A percentile compares a stretch with the other conserved stretches of the same genome.
These are phyloP conservation scores for Oriolus oriolus DNA, from an alignment of 2,113 vertebrate genomes.

Conservation along the genomic window DNA sequence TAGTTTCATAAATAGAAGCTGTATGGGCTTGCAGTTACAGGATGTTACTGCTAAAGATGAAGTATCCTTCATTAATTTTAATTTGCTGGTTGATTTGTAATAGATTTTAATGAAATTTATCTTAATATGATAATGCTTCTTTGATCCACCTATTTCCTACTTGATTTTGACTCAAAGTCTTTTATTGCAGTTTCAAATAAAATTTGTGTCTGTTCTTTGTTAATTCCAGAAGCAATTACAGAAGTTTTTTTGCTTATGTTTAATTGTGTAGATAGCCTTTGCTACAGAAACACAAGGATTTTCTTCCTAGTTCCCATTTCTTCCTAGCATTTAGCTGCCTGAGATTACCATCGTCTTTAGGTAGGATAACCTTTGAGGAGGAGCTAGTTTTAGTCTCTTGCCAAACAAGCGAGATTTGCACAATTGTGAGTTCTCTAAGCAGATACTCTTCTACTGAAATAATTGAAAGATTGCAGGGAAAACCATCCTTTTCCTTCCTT, in stretches of 20 bases:
- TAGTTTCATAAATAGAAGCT: slow-evolving; percentile 57
- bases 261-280: background rate
- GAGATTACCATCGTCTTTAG: background rate
- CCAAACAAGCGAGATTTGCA: background rate
- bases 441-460: background rate
- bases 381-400: background rate
- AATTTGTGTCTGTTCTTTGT: slow-evolving; percentile 8
- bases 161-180: slow-evolving; percentile 50
- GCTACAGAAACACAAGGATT: background rate
- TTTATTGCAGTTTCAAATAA: slow-evolving; percentile 27
- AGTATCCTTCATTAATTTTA: slow-evolving; percentile 52
- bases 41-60: slow-evolving; percentile 47
- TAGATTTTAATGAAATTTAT: slow-evolving; percentile 68
- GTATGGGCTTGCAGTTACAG: slow-evolving; percentile 12
- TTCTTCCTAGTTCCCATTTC: background rate
- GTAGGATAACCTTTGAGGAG: background rate
- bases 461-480: background rate
- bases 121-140: slow-evolving; percentile 44
- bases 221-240: slow-evolving; percentile 8
- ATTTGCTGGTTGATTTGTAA: slow-evolving; percentile 51
- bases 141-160: slow-evolving; percentile 48
- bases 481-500: background rate
- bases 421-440: background rate
- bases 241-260: background rate
- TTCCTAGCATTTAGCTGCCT: background rate